Evolutionary conservation across 2,888 invertebrate genomes (phyloP), one percentile per base, ranked within the genome.

Genomic region (Leucophenga maculata): DNA sequence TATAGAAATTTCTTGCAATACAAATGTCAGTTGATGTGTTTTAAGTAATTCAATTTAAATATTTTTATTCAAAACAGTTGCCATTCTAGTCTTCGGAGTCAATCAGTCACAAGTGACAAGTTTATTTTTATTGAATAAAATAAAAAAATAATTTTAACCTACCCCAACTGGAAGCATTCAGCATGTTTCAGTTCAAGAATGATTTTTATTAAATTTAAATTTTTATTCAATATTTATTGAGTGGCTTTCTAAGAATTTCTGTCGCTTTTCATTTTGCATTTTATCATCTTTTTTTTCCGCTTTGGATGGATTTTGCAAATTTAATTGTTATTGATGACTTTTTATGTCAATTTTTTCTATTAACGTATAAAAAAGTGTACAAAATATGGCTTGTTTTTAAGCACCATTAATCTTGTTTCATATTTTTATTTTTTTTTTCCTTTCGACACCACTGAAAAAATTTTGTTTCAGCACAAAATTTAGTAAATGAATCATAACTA

Each of bases 241-340:
- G 18, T 54, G 18, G 20, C 54, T 54, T 54, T 54, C 54, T 54
- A 18, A 18, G 18, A 18, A 54, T 54, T 54, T 54, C 9, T 11
- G 26, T 26, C 26, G 2, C 3, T 2, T 26, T 26, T 26, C 26
- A 4, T 26, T 26, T 26, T 26, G 26, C n/a, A 54, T 69, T 16
- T 16, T 68, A 50, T 18, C 50, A 52, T 50, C 65, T 52, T 3
- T 57, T 72, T 66, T 48, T 39, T 16, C 3, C 16, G 59, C 54
- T 26, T 46, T 50, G 39, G 46, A 20, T 11, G 32, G 16, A 50
- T 68, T 72, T 79, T 75, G 72, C 67, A 57, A 67, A 65, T 78
- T 78, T 79, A 81, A 79, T 79, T 79, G 78, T 79, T 79, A 79
- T 79, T 79, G 77, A 81, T 81, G 79, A 74, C 71, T 16, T 16